These are phyloP conservation scores for Cremastinae sp. DNA, from an alignment of 2,888 invertebrate species.

Conservation along the genomic window DNA sequence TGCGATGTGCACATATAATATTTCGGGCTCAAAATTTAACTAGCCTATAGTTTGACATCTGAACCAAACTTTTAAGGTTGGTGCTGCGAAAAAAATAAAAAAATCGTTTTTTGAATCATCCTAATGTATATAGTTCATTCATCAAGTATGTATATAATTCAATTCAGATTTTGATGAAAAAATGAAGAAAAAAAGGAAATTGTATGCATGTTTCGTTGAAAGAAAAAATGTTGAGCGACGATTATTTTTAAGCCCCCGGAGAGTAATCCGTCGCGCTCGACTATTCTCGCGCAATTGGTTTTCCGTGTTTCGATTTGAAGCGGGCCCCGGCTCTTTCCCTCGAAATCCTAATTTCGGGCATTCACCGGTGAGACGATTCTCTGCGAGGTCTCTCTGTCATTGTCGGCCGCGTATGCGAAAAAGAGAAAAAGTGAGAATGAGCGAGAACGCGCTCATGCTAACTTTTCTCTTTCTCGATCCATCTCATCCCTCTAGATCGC, in stretches of 20 bases:
- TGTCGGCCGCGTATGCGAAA: background rate
- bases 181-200: no score
- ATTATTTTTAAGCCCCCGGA: slow-evolving; percentile 18
- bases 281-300: slow-evolving; percentile 71
- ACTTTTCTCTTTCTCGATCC: slow-evolving; percentile 19
- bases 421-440: background rate
- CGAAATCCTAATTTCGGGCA: slow-evolving; percentile 73
- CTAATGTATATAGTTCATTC: no score
- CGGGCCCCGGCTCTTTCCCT: slow-evolving; percentile 61
- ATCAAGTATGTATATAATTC: no score
- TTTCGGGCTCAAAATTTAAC: no score
- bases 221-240: no score
- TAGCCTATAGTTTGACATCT: no score
- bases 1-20: no score
- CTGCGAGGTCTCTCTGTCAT: slow-evolving; percentile 6
- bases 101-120: no score
- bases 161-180: no score
- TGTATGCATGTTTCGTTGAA: no score
- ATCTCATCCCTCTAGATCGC: slow-evolving; percentile 29
- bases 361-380: slow-evolving; percentile 62
- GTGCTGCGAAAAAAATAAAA: no score
- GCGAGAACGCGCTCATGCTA: slow-evolving; percentile 18
- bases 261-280: slow-evolving; percentile 60
- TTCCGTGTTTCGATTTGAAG: slow-evolving; percentile 67
- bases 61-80: no score